phyloP scores from a whole-genome alignment of 2,113 vertebrate species.

The Elephas maximus region DNA sequence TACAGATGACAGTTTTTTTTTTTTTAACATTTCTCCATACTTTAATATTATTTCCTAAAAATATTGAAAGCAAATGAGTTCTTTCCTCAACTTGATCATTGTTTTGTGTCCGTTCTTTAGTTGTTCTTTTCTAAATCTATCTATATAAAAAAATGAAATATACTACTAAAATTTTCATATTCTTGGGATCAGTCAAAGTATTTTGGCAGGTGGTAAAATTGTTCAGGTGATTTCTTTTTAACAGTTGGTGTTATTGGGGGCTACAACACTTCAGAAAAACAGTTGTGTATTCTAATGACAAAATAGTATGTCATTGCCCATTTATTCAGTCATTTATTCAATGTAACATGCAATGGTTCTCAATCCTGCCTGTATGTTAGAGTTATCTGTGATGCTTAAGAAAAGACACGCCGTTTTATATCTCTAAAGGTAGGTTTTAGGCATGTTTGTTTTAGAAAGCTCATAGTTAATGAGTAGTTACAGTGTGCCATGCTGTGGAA shows the following conservation, averaged over 20 bases:
- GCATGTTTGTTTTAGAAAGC: not conserved
- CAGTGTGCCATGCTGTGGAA: not conserved
- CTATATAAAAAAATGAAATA: not conserved
- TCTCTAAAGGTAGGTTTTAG: not conserved
- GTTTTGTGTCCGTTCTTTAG: not conserved
- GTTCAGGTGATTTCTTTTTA: not conserved
- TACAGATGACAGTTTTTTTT: not conserved
- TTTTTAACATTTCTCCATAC: not conserved
- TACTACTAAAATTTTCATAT: constrained; percentile 21
- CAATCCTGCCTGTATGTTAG: not conserved
- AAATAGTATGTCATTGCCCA: not conserved
- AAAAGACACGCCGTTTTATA: not conserved
- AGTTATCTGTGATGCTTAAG: not conserved
- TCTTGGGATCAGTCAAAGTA: not conserved
- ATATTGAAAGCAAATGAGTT: not conserved
- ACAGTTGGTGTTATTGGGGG: not conserved
- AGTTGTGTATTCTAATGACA: not conserved
- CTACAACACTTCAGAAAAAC: not conserved
- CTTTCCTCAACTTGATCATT: not conserved
- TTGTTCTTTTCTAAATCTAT: not conserved
- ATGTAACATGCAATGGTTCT: not conserved
- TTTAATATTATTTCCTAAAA: constrained; percentile 18
- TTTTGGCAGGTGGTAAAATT: constrained; percentile 10
- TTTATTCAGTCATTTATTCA: not conserved
- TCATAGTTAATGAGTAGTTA: not conserved